Evolutionary conservation across 2,888 invertebrate species (phyloP).

Genomic region (Hanleya hanleyi): DNA sequence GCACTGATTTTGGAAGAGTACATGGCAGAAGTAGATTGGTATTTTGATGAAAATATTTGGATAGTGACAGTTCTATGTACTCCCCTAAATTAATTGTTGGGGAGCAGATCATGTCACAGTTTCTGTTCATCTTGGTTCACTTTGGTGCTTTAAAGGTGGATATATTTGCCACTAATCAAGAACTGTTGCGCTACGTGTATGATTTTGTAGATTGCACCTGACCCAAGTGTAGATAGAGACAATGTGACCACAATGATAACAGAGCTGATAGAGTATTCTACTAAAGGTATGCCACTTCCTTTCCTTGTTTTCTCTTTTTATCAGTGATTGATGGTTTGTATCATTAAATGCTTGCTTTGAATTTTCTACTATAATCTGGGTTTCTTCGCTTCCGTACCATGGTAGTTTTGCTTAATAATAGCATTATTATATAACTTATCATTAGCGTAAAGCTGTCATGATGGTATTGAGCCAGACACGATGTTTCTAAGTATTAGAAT

Average conservation of each 20-base stretch:
- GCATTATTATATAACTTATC: too few species aligned
- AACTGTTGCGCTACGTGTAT: not conserved
- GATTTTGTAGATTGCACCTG: not conserved
- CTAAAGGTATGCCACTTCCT: constrained; percentile 29
- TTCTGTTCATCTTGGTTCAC: too few species aligned
- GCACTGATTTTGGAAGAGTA: too few species aligned
- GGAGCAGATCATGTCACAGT: too few species aligned
- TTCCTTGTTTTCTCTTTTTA: not conserved
- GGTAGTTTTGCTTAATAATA: too few species aligned
- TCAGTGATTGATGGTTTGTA: not conserved
- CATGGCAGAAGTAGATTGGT: not conserved
- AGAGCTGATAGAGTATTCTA: constrained; percentile 40
- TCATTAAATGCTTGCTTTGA: not conserved
- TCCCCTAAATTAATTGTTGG: not conserved
- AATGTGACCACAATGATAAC: constrained; percentile 33
- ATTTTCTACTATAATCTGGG: too few species aligned
- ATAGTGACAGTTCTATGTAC: not conserved
- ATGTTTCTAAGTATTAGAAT: too few species aligned
- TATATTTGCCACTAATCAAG: not conserved
- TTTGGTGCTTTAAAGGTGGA: not conserved
- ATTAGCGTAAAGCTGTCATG: too few species aligned
- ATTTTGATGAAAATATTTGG: not conserved
- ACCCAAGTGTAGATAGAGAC: constrained; percentile 29
- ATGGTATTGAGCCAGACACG: too few species aligned
- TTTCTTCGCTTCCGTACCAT: too few species aligned